A percentile compares a stretch with the other conserved stretches of the same genome.
Evolutionary conservation across 2,113 vertebrate species (phyloP).

Genomic region (Pipa parva): DNA sequence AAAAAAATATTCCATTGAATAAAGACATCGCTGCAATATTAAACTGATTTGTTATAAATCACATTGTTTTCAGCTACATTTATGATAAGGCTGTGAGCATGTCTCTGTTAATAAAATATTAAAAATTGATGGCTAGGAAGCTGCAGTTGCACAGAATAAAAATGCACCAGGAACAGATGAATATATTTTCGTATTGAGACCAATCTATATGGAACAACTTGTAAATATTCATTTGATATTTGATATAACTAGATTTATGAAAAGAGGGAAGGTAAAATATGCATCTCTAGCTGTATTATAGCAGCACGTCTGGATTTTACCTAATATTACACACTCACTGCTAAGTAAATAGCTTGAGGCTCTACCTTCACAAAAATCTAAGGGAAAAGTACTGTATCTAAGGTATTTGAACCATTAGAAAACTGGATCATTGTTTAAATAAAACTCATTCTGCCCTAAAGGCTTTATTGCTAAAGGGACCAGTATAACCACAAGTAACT

Average conservation of each 20-base stretch:
- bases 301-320: slow-evolving; percentile 20
- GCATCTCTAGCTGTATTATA: slow-evolving; percentile 23
- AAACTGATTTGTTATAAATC: slow-evolving; percentile 20
- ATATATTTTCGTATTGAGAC: slow-evolving; percentile 28
- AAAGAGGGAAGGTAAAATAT: slow-evolving; percentile 17
- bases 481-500: too few relatives aligned
- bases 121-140: slow-evolving; percentile 30
- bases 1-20: slow-evolving; percentile 8
- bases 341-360: too few relatives aligned
- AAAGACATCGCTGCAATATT: slow-evolving; percentile 19
- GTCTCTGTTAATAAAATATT: slow-evolving; percentile 36
- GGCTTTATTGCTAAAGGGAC: too few relatives aligned
- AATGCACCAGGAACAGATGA: slow-evolving; percentile 25
- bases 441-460: too few relatives aligned
- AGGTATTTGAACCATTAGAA: too few relatives aligned
- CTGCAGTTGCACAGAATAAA: slow-evolving; percentile 17
- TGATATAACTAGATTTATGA: slow-evolving; percentile 30
- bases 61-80: slow-evolving; percentile 2
- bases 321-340: slow-evolving; percentile 14
- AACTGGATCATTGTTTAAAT: too few relatives aligned
- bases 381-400: too few relatives aligned
- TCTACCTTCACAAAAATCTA: too few relatives aligned
- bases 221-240: slow-evolving; percentile 39
- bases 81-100: slow-evolving; percentile 29
- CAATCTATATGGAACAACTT: slow-evolving; percentile 32